Percentiles rank a stretch among this genome's conserved stretches.
Conservation (phyloP, 2,797 vertebrate genomes). For the Enteromius radiatus region DNA sequence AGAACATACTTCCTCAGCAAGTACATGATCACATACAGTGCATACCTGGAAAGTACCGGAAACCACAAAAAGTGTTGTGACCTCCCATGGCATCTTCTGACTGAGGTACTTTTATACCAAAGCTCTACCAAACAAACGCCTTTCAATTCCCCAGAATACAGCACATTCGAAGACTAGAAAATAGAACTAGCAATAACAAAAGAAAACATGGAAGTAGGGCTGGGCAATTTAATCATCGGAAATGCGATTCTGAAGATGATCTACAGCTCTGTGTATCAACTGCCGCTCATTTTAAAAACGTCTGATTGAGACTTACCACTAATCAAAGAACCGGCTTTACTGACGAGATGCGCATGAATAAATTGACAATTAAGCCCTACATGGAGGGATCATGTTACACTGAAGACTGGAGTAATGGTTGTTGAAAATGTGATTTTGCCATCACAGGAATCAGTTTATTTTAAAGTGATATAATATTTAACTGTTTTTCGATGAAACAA, state of each 20-base stretch:
- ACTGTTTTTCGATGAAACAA: background rate
- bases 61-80: background rate
- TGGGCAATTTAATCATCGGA: too few species aligned
- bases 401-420: background rate
- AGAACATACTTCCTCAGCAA: background rate
- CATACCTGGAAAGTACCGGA: slow-evolving; percentile 3
- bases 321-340: too few species aligned
- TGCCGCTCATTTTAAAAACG: too few species aligned
- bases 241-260: too few species aligned
- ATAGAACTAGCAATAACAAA: background rate
- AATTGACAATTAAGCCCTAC: too few species aligned
- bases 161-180: background rate
- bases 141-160: background rate
- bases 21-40: background rate
- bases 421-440: background rate
- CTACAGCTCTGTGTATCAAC: too few species aligned
- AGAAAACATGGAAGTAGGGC: background rate
- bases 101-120: background rate
- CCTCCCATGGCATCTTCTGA: background rate
- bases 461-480: background rate
- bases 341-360: too few species aligned
- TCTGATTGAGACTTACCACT: too few species aligned
- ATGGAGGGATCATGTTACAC: background rate
- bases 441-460: background rate
- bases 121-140: background rate